Base-by-base conservation (phyloP, 2,888 invertebrate species). In the Ceramica pisi region DNA sequence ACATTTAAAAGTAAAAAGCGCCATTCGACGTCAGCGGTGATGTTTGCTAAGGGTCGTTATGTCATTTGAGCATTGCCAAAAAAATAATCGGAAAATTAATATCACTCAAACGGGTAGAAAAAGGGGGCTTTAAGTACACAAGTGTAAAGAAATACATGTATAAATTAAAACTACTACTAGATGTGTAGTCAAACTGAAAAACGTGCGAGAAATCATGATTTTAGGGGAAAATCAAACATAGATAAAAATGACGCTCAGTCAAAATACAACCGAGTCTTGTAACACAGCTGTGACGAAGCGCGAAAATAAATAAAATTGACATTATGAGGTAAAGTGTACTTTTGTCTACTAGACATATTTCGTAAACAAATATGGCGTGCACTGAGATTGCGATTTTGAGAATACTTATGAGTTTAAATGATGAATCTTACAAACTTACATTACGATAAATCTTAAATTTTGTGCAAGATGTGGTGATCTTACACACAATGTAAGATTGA, bases 171-270 rank as follows among this genome's bases (percentile, higher is more conserved):
- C 57, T 81, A 78, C 59, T 44, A 64, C 57, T 70, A 75, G 65
- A 53, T 44, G 81, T 85, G 85, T 75, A 76, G 60, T 57, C 64
- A 85, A 82, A 85, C 70, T 67, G 56, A 71, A n/a, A 84, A 86
- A 84, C 85, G 87, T 87, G 87, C 81, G 71, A 75, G 44, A 76
- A 84, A 80, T 56, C 69, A 68, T 56, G 51, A 23, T 55, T 74
- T 73, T 35, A 4, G 9, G 57, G 50, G 14, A 4, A 48, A 67
- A 65, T 56, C 23, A 67, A 81, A 70, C 46, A 56, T 16, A 3
- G 16, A 23, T 12, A 63, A 56, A 67, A 61, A 71, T 69, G 66
- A 64, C 67, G 69, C 76, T 85, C 80, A 80, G 82, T 82, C 80
- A 82, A 78, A 63, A 62, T 62, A 71, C 31, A 82, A 81, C 72